Percentiles rank a stretch among this genome's conserved stretches.
Evolutionary conservation across 2,888 invertebrate species (phyloP).

Genomic region (Epistrophe eligans): DNA sequence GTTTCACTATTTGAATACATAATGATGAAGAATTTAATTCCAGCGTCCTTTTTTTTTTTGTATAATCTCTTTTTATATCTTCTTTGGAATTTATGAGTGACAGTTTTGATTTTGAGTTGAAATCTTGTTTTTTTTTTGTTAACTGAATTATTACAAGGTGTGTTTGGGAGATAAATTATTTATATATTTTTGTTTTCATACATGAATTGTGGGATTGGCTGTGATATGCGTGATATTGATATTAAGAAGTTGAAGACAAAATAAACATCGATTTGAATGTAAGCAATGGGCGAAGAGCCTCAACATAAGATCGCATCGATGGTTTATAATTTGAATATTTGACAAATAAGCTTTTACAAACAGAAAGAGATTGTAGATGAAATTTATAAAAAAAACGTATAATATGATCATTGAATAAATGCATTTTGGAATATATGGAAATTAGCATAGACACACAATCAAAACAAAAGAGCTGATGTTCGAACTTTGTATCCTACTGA

Average conservation of each 20-base stretch:
- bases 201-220: constrained; percentile 16
- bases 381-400: neutral
- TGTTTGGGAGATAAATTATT: constrained; percentile 46
- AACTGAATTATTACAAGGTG: constrained; percentile 22
- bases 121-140: neutral
- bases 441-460: neutral
- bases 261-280: neutral
- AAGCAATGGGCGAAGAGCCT: neutral
- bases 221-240: constrained; percentile 10
- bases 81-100: constrained; percentile 40
- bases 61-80: constrained; percentile 1
- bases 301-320: neutral
- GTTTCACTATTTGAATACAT: constrained; percentile 51
- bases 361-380: neutral
- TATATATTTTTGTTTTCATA: neutral
- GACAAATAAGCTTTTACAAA: neutral
- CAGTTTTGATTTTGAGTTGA: constrained; percentile 33
- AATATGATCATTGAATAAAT: neutral
- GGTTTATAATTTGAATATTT: neutral
- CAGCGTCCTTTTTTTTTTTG: neutral
- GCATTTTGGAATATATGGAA: neutral
- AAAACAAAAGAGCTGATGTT: constrained; percentile 30
- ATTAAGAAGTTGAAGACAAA: constrained; percentile 11
- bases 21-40: constrained; percentile 46
- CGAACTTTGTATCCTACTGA: constrained; percentile 2